Evolutionary conservation across 2,888 invertebrate species (phyloP), one percentile per base, ranked within the genome.

Genomic region (Pocota personata): DNA sequence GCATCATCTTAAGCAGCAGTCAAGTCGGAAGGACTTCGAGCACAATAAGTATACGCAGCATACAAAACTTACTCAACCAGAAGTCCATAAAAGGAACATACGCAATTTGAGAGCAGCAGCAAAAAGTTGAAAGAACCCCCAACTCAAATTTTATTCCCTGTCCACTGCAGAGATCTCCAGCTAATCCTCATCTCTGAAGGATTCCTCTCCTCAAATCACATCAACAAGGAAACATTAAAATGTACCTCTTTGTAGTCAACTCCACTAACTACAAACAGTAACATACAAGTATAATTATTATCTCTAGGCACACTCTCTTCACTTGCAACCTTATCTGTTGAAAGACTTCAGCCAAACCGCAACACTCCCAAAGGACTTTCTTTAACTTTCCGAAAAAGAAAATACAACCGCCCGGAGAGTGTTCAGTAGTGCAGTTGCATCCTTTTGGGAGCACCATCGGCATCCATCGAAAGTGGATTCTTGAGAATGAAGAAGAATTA

Each of bases 161-260:
- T 48, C 64, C 64, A 66, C 21, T 66, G 48, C 64, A 30, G 32
- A 19, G 7, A 21, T 50, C 35, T 8, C 12, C 4, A 35, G 48
- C 64, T 66, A 66, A 66, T 66, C 50, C 35, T 66, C 64, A 35
- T n/a, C 32, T 32, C 37, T 21, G 50, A 66, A 50, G 66, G 66
- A 48, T 52, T 14, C n/a, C 16, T 46, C 21, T 48, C 32, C 19
- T 32, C 32, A 48, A 19, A 32, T 48, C 46, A 19, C 10, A 30
- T 43, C 46, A 43, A 10, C 30, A 14, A 43, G 62, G 30, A 16
- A 43, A 48, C 46, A 19, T 48, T 46, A n/a, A 32, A 48, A 12
- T 64, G 48, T 48, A 32, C 30, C 48, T n/a, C 66, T 66, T 66
- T 66, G 66, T 24, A 50, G 14, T 46, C 24, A 24, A 43, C 27